A percentile compares a stretch with the other conserved stretches of the same genome.
These are phyloP conservation scores for Andrena bucephala DNA, from an alignment of 2,888 invertebrate species.

Conservation along the genomic window DNA sequence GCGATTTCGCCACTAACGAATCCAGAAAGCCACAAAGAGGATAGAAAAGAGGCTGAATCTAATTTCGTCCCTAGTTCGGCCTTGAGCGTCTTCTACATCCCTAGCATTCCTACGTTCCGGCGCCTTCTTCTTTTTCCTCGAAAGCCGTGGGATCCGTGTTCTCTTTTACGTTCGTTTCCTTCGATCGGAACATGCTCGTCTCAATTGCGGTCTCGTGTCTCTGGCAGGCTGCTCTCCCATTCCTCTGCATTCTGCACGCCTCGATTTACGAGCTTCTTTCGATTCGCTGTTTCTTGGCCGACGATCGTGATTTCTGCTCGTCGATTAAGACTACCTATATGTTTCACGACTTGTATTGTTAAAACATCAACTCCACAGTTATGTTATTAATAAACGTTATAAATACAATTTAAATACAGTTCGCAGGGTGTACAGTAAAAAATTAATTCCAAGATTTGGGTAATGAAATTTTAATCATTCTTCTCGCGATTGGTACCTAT, in stretches of 20 bases:
- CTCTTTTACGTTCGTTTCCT: conserved; percentile 32
- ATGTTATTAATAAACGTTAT: not conserved
- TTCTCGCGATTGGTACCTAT: no score
- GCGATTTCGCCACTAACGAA: conserved; percentile 10
- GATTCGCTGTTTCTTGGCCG: not conserved
- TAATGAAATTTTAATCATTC: no score
- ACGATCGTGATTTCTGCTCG: not conserved
- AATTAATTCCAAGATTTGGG: no score
- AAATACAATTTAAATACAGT: no score
- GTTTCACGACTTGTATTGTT: no score
- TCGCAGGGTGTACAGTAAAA: no score
- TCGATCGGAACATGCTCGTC: conserved; percentile 9
- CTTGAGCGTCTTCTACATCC: conserved; percentile 67
- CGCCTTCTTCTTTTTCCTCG: conserved; percentile 30
- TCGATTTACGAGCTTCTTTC: conserved; percentile 19
- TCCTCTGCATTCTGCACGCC: conserved; percentile 5
- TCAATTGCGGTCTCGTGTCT: conserved; percentile 20
- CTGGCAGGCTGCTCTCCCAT: conserved; percentile 19
- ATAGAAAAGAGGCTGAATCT: conserved; percentile 60
- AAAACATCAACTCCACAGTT: no score
- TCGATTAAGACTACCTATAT: not conserved
- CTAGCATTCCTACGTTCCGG: conserved; percentile 57
- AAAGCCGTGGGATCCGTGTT: conserved; percentile 36
- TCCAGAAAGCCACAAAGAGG: conserved; percentile 44
- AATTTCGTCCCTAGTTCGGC: conserved; percentile 69